Evolutionary conservation across 2,113 vertebrate species (phyloP).

Genomic region (Petromus typicus): DNA sequence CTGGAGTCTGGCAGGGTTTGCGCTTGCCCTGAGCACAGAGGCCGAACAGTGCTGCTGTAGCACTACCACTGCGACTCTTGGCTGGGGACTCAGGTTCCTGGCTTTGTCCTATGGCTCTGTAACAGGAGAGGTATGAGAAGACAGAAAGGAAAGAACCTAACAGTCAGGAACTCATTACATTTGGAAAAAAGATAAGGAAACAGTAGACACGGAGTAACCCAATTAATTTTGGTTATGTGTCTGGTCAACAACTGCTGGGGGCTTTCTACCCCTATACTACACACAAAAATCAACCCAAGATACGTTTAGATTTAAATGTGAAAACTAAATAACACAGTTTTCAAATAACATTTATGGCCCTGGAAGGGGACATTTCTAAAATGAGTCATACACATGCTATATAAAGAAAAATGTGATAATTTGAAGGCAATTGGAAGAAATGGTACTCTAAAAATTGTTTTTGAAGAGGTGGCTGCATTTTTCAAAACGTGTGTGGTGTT

Average conservation of each 20-base stretch:
- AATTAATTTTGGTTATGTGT: not conserved
- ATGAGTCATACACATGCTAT: not conserved
- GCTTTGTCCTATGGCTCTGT: not conserved
- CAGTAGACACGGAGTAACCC: not conserved
- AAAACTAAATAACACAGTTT: not conserved
- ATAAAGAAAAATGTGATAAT: not conserved
- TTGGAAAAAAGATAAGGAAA: not conserved
- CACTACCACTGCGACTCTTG: not conserved
- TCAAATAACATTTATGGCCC: not conserved
- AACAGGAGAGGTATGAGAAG: not conserved
- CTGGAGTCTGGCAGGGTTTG: not conserved
- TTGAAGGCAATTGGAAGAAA: not conserved
- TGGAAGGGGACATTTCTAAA: not conserved
- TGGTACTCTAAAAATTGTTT: not conserved
- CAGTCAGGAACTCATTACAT: rapidly evolving
- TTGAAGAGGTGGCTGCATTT: not conserved
- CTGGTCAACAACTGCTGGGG: not conserved
- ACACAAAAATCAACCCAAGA: not conserved
- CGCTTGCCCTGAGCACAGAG: not conserved
- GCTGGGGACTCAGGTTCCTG: not conserved
- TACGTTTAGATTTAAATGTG: not conserved
- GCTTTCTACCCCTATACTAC: not conserved
- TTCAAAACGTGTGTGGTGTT: not conserved
- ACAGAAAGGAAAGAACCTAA: not conserved
- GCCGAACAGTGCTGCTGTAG: not conserved